Evolutionary conservation across 2,113 vertebrate genomes (phyloP).

Genomic region (Lepus europaeus): DNA sequence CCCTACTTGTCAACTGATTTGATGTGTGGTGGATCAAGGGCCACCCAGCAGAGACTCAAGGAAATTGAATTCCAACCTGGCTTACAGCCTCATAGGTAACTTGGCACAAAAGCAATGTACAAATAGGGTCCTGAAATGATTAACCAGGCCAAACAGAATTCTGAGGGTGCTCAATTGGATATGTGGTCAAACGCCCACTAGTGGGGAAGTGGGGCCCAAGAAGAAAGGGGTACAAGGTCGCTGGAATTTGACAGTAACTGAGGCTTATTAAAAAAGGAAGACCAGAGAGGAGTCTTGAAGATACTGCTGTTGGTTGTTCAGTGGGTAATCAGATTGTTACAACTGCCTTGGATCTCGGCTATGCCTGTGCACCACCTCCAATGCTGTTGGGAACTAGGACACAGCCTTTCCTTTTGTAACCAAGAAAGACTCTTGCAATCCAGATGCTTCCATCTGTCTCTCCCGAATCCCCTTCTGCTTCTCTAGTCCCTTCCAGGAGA

Average conservation of each 20-base stretch:
- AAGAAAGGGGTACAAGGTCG: background rate
- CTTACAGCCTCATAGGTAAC: background rate
- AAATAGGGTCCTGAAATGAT: constrained; percentile 30
- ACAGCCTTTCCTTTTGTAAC: background rate
- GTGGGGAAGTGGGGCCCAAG: background rate
- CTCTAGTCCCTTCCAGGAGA: background rate
- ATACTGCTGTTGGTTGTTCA: background rate
- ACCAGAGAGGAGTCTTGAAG: background rate
- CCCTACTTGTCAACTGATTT: background rate
- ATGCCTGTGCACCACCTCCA: background rate
- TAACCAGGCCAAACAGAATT: background rate
- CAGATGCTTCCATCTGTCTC: background rate
- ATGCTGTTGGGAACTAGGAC: background rate
- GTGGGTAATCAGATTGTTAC: background rate
- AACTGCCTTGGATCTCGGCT: background rate
- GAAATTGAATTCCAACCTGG: constrained; percentile 8
- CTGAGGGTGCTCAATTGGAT: background rate
- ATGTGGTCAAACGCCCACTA: background rate
- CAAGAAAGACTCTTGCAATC: background rate
- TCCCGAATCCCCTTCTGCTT: background rate
- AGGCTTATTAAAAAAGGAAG: background rate
- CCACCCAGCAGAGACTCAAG: background rate
- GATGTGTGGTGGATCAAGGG: too few relatives aligned
- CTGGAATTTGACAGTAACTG: too few relatives aligned
- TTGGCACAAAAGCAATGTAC: background rate